phyloP scores from a whole-genome alignment of 2,113 vertebrate genomes.

The Lagopus muta region DNA sequence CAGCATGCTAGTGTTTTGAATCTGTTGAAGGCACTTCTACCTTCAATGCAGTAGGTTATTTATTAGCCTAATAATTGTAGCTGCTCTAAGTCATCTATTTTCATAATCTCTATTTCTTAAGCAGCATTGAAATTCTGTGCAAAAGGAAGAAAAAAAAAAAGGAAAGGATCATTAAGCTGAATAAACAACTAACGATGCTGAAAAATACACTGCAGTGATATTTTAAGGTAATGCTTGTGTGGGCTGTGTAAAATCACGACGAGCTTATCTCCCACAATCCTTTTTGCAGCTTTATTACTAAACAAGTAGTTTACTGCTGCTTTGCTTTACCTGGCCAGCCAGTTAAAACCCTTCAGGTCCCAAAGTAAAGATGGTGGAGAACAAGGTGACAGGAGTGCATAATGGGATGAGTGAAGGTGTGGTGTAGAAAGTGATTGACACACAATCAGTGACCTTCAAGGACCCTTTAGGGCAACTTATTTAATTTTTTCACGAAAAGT shows the following conservation, averaged over 20 bases:
- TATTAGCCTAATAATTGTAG: not conserved
- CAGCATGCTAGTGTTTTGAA: not conserved
- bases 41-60: not conserved
- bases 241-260: slow-evolving; percentile 52
- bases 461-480: not conserved
- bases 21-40: not conserved
- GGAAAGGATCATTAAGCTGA: slow-evolving; percentile 38
- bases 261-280: not conserved
- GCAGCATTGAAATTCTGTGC: slow-evolving; percentile 15
- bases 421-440: not conserved
- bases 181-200: slow-evolving; percentile 51
- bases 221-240: slow-evolving; percentile 60
- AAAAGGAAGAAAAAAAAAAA: not conserved
- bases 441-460: not conserved
- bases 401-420: not conserved
- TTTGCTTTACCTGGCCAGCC: not conserved
- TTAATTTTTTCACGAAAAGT: not conserved
- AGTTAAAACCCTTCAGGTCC: not conserved
- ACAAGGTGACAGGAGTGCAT: not conserved
- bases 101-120: not conserved
- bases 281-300: not conserved
- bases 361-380: too few species aligned
- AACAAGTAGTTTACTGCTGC: not conserved
- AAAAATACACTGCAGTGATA: slow-evolving; percentile 50
- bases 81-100: not conserved